Conservation (phyloP, 2,113 vertebrate species). For the Prunella himalayana region DNA sequence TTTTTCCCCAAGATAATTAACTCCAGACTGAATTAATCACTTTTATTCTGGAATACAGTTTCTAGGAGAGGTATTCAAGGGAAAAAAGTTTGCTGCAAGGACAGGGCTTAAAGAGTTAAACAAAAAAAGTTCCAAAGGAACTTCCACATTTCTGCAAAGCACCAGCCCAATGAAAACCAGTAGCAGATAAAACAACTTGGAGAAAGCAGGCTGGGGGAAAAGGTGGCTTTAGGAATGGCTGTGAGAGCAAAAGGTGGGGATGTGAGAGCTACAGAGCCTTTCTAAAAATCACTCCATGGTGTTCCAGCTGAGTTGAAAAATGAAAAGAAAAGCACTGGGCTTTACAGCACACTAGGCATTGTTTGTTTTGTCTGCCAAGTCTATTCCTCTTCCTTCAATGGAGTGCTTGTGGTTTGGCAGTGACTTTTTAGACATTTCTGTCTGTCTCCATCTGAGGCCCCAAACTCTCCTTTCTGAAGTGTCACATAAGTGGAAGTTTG, state of each 20-base stretch:
- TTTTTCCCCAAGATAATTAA: not conserved
- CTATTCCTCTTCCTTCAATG: not conserved
- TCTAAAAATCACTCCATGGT: not conserved
- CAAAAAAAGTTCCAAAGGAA: not conserved
- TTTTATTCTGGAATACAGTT: not conserved
- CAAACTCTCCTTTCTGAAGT: not conserved
- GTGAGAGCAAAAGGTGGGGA: not conserved
- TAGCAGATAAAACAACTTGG: not conserved
- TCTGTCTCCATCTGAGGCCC: not conserved
- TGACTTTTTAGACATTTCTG: not conserved
- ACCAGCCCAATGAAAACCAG: not conserved
- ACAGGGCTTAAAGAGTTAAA: not conserved
- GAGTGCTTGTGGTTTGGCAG: not conserved
- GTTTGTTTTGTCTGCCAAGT: slow-evolving; percentile 24
- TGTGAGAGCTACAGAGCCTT: not conserved
- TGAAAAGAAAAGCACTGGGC: not conserved
- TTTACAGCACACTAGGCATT: not conserved
- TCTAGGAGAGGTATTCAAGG: not conserved
- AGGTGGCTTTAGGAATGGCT: not conserved
- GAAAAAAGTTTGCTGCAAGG: not conserved
- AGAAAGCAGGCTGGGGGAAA: not conserved
- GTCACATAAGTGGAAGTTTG: not conserved
- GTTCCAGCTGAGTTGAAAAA: slow-evolving; percentile 12
- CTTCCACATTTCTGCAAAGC: not conserved
- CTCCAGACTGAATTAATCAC: not conserved